Base-by-base conservation (phyloP, 2,888 invertebrate species). In the Villa cingulata region DNA sequence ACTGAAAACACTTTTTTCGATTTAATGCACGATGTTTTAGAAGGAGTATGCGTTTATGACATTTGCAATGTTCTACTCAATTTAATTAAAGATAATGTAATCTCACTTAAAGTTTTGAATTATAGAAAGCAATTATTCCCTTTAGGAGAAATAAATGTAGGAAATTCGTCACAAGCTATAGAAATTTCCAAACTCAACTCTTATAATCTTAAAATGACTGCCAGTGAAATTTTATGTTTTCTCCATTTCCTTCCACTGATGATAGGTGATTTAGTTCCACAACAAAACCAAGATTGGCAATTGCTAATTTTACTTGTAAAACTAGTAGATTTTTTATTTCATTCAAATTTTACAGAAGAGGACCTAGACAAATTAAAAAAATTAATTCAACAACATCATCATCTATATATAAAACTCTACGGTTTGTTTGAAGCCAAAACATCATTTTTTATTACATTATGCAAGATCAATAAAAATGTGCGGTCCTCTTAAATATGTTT, bases 21-120 rank as follows among this genome's bases (percentile, higher is more conserved):
- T n/a, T n/a, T n/a, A n/a, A n/a, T n/a, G n/a, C n/a, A n/a, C n/a
- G 55, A 55, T 41, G 18, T 52, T 40, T 46, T 49, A 15, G 53
- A 52, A 41, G 48, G 51, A 12, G 48, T 54, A 40, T 53, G 48
- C 43, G 20, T 47, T 16, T 54, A 51, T 39, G 50, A 51, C 37
- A 32, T 54, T 16, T 52, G 50, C 34, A 51, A 52, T 41, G 29
- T 51, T 9, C 17, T 54, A 2, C 9, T 53, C 16, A 39, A 19
- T 5, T 51, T 51, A 23, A 50, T 54, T 27, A 41, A 50, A 36
- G 42, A 50, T 17, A 51, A 51, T 16, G 29, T 52, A 17, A 32
- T 54, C 15, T 43, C 48, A 5, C 39, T 51, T 41, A 32, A 49
- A 15, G 9, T 23, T 23, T 23, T 54, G n/a, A 52, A 52, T 44